Evolutionary conservation across 2,888 invertebrate genomes (phyloP).

Genomic region (Odontocerum albicorne): DNA sequence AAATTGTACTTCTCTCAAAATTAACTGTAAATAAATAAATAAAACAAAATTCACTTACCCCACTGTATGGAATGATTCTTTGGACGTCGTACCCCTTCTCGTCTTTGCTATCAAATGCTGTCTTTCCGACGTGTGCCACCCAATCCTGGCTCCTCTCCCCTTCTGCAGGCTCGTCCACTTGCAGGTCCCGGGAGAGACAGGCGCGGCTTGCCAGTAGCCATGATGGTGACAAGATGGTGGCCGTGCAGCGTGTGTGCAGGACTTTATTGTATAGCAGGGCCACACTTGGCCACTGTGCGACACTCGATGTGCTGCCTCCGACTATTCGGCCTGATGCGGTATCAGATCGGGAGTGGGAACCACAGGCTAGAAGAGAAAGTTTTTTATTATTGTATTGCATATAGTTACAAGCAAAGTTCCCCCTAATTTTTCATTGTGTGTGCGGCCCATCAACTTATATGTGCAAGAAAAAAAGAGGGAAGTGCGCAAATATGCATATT

Average conservation of each 20-base stretch:
- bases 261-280: constrained; percentile 53
- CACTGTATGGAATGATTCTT: constrained; percentile 30
- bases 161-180: constrained; percentile 3
- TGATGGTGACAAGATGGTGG: constrained; percentile 49
- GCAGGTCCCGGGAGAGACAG: constrained; percentile 36
- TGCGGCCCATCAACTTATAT: no score
- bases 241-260: constrained; percentile 51
- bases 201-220: constrained; percentile 52
- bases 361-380: constrained; percentile 44
- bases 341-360: constrained; percentile 44
- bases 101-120: constrained; percentile 1
- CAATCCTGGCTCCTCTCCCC: constrained; percentile 19
- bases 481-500: no score
- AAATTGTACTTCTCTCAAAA: no score
- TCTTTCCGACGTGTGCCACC: constrained; percentile 3
- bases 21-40: no score
- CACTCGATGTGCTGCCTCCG: constrained; percentile 51
- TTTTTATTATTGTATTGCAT: not conserved
- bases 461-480: no score
- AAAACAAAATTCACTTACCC: constrained; percentile 19
- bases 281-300: constrained; percentile 61
- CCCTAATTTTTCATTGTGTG: no score
- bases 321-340: constrained; percentile 49
- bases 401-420: not conserved
- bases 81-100: not conserved